These are phyloP conservation scores for Sciurus niger DNA, from an alignment of 2,113 vertebrate genomes.

Conservation along the genomic window DNA sequence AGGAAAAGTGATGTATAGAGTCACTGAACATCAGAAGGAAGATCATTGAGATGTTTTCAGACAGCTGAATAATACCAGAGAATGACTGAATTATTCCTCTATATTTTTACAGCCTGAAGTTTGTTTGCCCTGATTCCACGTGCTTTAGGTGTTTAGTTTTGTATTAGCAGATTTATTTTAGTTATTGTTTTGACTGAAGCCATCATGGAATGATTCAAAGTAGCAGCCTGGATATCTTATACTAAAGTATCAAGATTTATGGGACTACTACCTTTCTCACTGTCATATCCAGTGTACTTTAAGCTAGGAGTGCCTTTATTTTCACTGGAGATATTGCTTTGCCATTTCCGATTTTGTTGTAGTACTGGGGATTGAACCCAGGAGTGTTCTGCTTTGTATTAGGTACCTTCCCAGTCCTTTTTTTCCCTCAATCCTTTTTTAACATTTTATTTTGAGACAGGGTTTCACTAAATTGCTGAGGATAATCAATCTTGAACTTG, in stretches of 20 bases:
- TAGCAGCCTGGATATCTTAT: not conserved
- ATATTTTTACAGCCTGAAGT: not conserved
- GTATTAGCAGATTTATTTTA: conserved; percentile 38
- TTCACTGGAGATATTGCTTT: not conserved
- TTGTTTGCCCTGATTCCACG: not conserved
- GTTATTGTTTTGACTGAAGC: conserved; percentile 37
- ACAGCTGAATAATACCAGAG: conserved; percentile 7
- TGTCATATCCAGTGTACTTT: not conserved
- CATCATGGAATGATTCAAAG: not conserved
- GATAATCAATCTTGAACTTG: too few relatives aligned
- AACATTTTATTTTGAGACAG: too few relatives aligned
- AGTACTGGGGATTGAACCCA: too few relatives aligned
- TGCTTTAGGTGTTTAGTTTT: conserved; percentile 11
- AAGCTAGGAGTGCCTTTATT: not conserved
- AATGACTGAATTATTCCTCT: conserved; percentile 37
- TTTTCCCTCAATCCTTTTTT: too few relatives aligned
- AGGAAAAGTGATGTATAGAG: not conserved
- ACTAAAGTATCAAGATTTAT: rapidly evolving
- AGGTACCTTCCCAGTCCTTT: too few relatives aligned
- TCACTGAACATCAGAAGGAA: not conserved
- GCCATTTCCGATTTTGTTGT: conserved; percentile 1
- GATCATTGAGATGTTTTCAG: not conserved
- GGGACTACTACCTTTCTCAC: not conserved
- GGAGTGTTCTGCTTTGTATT: too few relatives aligned
- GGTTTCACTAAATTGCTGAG: too few relatives aligned